Evolutionary conservation across 2,797 vertebrate species (phyloP).

Genomic region (Chiroxiphia lanceolata): DNA sequence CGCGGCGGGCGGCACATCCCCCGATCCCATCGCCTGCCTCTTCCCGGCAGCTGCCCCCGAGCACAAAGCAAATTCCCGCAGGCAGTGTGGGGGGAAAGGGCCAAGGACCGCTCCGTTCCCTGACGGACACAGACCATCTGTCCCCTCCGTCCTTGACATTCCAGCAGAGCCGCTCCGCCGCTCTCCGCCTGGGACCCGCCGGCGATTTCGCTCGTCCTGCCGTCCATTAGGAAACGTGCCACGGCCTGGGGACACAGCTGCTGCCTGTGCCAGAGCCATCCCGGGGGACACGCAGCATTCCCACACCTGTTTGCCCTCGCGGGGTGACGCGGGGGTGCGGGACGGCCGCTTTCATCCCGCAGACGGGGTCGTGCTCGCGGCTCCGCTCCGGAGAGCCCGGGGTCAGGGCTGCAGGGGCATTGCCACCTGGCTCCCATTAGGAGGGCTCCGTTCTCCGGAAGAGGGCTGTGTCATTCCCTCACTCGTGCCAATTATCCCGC

Average conservation of each 20-base stretch:
- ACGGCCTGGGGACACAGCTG: conserved; percentile 36
- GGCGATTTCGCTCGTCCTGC: neutral
- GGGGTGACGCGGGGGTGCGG: neutral
- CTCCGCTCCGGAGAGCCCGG: neutral
- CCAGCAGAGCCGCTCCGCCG: neutral
- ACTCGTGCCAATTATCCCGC: conserved; percentile 29
- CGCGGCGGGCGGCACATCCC: fast-evolving
- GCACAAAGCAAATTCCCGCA: neutral
- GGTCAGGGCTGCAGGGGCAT: conserved; percentile 35
- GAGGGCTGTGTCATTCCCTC: neutral
- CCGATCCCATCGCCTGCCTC: neutral
- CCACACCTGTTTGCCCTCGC: conserved; percentile 13
- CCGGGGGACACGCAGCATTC: neutral
- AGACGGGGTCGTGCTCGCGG: neutral
- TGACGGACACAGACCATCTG: conserved; percentile 58
- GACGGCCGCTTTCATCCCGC: neutral
- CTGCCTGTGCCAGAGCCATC: neutral
- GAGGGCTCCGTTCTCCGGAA: conserved; percentile 29
- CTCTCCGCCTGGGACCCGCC: neutral
- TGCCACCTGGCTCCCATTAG: conserved; percentile 63
- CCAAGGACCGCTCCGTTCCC: neutral
- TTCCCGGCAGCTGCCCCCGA: conserved; percentile 5
- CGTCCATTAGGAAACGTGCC: neutral
- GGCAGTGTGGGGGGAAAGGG: neutral
- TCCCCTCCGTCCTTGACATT: conserved; percentile 52